phyloP scores from a whole-genome alignment of 2,113 vertebrate genomes.

The Colossoma macropomum region DNA sequence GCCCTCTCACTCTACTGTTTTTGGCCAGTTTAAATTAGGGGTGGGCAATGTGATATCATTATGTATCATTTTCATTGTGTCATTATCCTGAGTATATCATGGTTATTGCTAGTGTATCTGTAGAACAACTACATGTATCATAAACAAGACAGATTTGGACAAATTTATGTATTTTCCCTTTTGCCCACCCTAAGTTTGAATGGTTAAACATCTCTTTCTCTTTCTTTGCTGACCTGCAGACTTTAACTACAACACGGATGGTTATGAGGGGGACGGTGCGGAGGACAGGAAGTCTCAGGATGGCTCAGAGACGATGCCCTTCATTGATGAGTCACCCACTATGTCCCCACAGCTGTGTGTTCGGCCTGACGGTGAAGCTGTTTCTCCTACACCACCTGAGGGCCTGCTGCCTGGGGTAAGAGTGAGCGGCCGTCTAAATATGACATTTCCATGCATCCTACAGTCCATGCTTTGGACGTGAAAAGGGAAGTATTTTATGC shows the following conservation, averaged over 20 bases:
- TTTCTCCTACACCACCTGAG: conserved; percentile 86
- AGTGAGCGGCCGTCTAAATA: neutral
- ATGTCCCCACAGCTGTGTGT: conserved; percentile 96
- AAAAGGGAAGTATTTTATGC: no score
- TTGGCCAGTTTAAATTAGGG: no score
- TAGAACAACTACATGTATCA: no score
- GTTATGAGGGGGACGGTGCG: conserved; percentile 90
- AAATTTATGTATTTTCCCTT: no score
- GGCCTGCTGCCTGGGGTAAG: conserved; percentile 87
- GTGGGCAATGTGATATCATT: no score
- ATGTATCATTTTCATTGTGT: no score
- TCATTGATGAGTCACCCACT: conserved; percentile 96
- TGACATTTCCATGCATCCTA: neutral
- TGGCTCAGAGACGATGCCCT: conserved; percentile 95
- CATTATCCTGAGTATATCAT: no score
- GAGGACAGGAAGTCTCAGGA: conserved; percentile 94
- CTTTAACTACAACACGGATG: conserved; percentile 96
- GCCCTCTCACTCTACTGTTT: no score
- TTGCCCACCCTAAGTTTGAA: no score
- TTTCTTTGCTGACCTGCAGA: conserved; percentile 77
- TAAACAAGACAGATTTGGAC: no score
- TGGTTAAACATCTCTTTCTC: neutral
- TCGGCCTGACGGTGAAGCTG: conserved; percentile 80
- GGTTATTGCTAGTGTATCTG: no score
- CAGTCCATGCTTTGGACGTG: no score